Evolutionary conservation across 2,888 invertebrate genomes (phyloP), one percentile per base, ranked within the genome.

Genomic region (Luperina testacea): DNA sequence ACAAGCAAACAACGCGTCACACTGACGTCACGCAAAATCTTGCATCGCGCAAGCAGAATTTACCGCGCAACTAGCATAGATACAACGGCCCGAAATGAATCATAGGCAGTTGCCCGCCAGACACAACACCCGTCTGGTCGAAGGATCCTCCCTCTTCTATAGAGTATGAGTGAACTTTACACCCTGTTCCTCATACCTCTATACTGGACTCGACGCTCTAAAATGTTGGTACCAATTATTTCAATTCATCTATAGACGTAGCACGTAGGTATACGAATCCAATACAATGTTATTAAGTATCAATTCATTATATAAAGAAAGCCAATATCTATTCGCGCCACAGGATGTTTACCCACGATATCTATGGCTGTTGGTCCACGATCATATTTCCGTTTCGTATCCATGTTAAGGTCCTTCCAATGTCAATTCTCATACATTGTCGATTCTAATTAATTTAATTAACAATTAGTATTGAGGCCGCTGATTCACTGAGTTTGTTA

Each of bases 331-430:
- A 80, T 81, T 83, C 38, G 42, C 82, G 59, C 84, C 79, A 77
- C 93, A 92, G 93, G 93, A 93, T 92, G 92, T 94, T 93, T 90
- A 90, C 85, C 78, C 78, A 84, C 90, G 92, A 92, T 93, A 92
- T 87, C 77, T 75, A 53, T 79, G 38, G 6, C 38, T 38, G 86
- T 77, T 75, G 74, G 70, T 74, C 73, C 80, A 59, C 70, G 74
- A 67, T 42, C 32, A 61, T 65, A 88, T 84, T 93, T 93, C 93
- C 92, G 90, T 81, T 81, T 90, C 83, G 88, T 90, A 91, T 91
- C 85, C 90, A 85, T 91, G 92, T 89, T 91, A 93, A 94, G 94
- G 93, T 91, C 91, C 80, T 69, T 81, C 81, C 92, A 94, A 93
- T 93, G 92, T 85, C 91, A 85, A 84, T 90, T 78, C 83, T 79